Percentiles rank a stretch among this genome's conserved stretches.
phyloP scores from a whole-genome alignment of 1,140 invertebrate species.

The Rhizoglyphus robini region DNA sequence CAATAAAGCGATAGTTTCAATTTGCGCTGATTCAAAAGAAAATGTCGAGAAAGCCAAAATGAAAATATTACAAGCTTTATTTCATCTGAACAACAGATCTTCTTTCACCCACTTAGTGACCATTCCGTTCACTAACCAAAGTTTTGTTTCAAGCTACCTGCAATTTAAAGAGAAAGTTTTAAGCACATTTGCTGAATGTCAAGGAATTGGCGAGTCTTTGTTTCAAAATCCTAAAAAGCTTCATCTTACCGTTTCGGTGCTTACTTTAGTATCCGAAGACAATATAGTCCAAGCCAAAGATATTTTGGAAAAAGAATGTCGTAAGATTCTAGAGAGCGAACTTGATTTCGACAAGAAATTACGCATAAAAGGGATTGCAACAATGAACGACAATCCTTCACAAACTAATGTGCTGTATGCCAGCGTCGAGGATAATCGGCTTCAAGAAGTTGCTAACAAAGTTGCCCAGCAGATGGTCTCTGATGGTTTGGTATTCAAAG shows the following conservation, averaged over 20 bases:
- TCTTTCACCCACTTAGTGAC: slow-evolving; percentile 3
- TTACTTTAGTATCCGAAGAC: not conserved
- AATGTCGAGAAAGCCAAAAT: too few species aligned
- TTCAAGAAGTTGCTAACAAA: not conserved
- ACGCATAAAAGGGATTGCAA: not conserved
- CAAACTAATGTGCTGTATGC: slow-evolving; percentile 7
- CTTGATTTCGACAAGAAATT: not conserved
- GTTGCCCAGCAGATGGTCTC: not conserved
- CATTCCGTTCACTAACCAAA: not conserved
- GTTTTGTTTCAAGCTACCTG: not conserved
- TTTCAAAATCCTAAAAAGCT: slow-evolving; percentile 15
- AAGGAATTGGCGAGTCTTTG: not conserved
- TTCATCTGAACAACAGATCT: not conserved
- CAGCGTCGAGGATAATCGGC: not conserved
- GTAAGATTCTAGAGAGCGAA: not conserved
- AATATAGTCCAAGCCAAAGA: not conserved
- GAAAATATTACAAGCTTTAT: not conserved
- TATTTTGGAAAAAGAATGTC: not conserved
- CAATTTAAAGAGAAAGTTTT: slow-evolving; percentile 8
- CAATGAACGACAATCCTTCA: not conserved
- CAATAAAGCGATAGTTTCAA: too few species aligned
- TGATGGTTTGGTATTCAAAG: not conserved
- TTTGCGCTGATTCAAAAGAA: too few species aligned
- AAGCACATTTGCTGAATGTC: not conserved
- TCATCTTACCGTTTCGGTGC: not conserved